phyloP scores from a whole-genome alignment of 2,797 vertebrate species.

The Aphelocoma californica region DNA sequence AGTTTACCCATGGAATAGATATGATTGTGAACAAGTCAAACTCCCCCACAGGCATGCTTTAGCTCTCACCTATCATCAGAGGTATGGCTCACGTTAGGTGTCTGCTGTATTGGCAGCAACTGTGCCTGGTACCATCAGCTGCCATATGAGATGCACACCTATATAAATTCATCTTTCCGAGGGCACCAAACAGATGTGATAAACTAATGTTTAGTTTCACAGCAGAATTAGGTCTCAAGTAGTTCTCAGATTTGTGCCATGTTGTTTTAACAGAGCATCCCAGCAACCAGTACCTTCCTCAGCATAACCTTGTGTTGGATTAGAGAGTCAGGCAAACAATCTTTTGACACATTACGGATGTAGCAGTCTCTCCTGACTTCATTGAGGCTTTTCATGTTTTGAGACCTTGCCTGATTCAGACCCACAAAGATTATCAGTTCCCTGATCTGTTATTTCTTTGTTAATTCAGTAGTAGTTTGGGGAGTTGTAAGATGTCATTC shows the following conservation, averaged over 20 bases:
- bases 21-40: not conserved
- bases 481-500: slow-evolving; percentile 6
- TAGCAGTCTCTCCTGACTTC: not conserved
- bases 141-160: not conserved
- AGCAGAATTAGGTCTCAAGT: not conserved
- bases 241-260: not conserved
- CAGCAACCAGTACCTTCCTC: not conserved
- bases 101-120: not conserved
- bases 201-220: not conserved
- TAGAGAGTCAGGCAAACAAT: not conserved
- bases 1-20: not conserved
- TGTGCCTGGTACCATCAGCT: not conserved
- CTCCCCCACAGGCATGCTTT: not conserved
- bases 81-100: not conserved
- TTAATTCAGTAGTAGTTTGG: not conserved
- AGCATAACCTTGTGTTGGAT: not conserved
- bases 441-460: not conserved
- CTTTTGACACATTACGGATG: not conserved
- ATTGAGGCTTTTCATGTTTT: not conserved
- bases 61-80: not conserved
- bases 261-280: not conserved
- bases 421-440: not conserved
- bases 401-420: not conserved
- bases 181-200: not conserved
- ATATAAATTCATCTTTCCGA: not conserved